Evolutionary conservation across 2,797 vertebrate genomes (phyloP).

Genomic region (Todus mexicanus): DNA sequence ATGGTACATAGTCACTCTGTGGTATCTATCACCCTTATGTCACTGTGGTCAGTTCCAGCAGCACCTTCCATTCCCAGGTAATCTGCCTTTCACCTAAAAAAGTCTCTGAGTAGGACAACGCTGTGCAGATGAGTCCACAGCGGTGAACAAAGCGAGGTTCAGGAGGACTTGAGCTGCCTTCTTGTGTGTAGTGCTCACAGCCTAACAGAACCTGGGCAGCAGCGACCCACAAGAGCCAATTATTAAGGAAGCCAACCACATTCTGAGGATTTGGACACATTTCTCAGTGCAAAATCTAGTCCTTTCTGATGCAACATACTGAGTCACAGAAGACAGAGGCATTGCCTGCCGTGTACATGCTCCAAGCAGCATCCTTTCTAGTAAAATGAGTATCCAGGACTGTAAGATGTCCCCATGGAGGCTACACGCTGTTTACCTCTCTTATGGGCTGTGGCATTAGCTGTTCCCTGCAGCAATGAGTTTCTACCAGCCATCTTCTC

Average conservation of each 20-base stretch:
- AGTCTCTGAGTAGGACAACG: not conserved
- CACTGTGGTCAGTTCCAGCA: not conserved
- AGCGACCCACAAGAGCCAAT: not conserved
- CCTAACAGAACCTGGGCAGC: not conserved
- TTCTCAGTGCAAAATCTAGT: not conserved
- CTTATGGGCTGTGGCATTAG: not conserved
- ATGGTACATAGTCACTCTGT: not conserved
- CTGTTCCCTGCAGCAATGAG: not conserved
- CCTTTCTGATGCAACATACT: not conserved
- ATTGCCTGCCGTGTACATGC: not conserved
- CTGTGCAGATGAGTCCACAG: not conserved
- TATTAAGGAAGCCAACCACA: not conserved
- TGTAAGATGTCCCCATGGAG: not conserved
- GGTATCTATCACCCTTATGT: not conserved
- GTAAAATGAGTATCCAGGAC: not conserved
- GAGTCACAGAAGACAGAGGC: not conserved
- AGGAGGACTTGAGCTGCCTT: not conserved
- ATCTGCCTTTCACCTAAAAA: not conserved
- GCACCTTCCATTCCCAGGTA: not conserved
- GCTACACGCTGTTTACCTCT: accelerated
- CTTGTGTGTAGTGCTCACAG: not conserved
- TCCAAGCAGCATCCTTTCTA: not conserved
- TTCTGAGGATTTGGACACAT: not conserved
- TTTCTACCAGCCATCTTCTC: not conserved
- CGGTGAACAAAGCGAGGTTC: not conserved